Evolutionary conservation across 2,888 invertebrate genomes (phyloP).

Genomic region (Chalcis sispes): DNA sequence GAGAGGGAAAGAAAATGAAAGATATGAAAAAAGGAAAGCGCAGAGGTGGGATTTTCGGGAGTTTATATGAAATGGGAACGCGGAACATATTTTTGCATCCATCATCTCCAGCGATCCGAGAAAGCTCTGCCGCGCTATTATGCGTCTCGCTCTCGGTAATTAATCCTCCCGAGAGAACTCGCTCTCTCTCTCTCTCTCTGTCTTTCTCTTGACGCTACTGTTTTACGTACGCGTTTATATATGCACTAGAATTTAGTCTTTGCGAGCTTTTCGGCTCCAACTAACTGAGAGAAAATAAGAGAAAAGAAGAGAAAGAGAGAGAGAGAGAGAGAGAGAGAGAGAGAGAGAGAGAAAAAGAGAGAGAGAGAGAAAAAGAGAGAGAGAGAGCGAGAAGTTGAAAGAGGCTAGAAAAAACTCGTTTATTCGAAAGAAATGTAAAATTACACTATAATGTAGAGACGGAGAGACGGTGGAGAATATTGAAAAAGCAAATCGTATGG

Average conservation of each 20-base stretch:
- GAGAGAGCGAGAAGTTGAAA: background rate
- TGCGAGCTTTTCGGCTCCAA: background rate
- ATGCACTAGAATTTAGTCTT: conserved; percentile 17
- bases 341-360: no score
- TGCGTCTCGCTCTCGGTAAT: conserved; percentile 38
- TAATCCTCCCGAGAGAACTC: conserved; percentile 37
- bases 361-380: no score
- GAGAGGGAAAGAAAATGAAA: conserved; percentile 9
- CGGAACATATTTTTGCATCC: conserved; percentile 51
- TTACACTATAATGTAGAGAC: conserved; percentile 8
- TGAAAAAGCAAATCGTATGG: background rate
- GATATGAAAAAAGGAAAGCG: background rate
- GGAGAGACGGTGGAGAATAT: background rate
- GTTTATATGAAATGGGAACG: conserved; percentile 46
- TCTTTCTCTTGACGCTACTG: background rate
- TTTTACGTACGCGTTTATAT: background rate
- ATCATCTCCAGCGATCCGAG: conserved; percentile 50
- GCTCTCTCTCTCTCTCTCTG: conserved; percentile 2
- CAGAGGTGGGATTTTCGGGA: conserved; percentile 35
- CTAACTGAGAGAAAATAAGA: no score
- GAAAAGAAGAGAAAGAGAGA: no score
- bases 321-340: no score
- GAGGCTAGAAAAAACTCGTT: conserved; percentile 27
- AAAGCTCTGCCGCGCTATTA: conserved; percentile 11
- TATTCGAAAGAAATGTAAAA: conserved; percentile 11